Evolutionary conservation across 2,797 vertebrate species (phyloP).

Genomic region (Periparus ater): DNA sequence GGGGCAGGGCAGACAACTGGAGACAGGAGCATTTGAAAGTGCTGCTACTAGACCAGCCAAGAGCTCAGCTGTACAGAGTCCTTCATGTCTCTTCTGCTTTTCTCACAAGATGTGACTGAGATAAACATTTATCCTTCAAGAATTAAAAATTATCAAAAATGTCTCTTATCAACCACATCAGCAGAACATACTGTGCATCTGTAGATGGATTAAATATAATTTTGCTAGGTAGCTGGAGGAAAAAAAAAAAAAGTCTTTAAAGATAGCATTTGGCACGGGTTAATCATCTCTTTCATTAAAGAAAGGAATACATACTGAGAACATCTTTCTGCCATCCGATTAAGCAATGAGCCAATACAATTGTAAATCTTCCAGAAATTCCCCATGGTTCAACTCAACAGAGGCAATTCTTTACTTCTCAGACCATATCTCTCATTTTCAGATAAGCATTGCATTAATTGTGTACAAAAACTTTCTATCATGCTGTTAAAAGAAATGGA

Average conservation of each 20-base stretch:
- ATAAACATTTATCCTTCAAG: neutral
- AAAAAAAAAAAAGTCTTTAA: conserved; percentile 48
- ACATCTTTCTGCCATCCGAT: conserved; percentile 76
- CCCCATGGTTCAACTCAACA: conserved; percentile 73
- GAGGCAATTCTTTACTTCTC: conserved; percentile 78
- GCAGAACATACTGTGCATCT: neutral
- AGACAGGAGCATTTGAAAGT: neutral
- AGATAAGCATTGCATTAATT: conserved; percentile 74
- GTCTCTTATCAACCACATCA: neutral
- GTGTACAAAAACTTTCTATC: conserved; percentile 77
- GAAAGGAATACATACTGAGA: conserved; percentile 74
- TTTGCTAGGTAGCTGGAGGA: conserved; percentile 21
- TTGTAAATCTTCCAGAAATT: conserved; percentile 79
- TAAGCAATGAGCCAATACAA: conserved; percentile 79
- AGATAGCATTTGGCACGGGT: conserved; percentile 63
- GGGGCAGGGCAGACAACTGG: neutral
- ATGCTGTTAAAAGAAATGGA: conserved; percentile 74
- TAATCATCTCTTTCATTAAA: conserved; percentile 78
- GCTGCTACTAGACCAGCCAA: neutral
- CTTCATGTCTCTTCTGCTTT: neutral
- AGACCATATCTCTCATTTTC: conserved; percentile 74
- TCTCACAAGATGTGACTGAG: neutral
- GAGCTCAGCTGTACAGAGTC: neutral
- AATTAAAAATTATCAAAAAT: neutral
- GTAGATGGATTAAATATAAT: conserved; percentile 31